Percentiles rank a stretch among this genome's conserved stretches.
Evolutionary conservation across 2,113 vertebrate species (phyloP).

Genomic region (Carettochelys insculpta): DNA sequence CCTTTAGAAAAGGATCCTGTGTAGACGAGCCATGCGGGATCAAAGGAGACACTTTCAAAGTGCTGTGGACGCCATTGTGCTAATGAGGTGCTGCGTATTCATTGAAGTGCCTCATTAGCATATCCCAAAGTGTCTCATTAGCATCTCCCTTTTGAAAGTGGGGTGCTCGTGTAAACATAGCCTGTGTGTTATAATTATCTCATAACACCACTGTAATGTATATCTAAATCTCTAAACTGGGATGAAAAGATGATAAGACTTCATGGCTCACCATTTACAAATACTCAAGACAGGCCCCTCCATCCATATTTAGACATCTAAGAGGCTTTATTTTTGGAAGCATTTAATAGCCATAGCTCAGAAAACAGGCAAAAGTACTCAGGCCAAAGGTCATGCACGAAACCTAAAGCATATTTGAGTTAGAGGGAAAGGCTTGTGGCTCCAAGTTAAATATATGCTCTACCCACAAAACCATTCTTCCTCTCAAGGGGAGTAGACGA

Average conservation of each 20-base stretch:
- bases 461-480: background rate
- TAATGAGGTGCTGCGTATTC: no score
- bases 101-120: no score
- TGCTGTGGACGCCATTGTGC: no score
- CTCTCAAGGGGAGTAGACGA: background rate
- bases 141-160: no score
- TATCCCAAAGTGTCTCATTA: no score
- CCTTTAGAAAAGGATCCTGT: no score
- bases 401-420: background rate
- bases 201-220: background rate
- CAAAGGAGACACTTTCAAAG: no score
- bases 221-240: background rate
- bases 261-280: background rate
- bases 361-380: background rate
- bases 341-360: rapidly evolving
- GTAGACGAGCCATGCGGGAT: no score
- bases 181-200: background rate
- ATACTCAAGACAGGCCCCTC: background rate
- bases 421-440: background rate
- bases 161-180: no score
- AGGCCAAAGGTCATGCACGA: background rate
- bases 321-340: background rate
- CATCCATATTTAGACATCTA: background rate
- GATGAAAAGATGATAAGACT: background rate
- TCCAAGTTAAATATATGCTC: background rate